Conservation (phyloP, 2,888 invertebrate species). For the Theretra japonica region DNA sequence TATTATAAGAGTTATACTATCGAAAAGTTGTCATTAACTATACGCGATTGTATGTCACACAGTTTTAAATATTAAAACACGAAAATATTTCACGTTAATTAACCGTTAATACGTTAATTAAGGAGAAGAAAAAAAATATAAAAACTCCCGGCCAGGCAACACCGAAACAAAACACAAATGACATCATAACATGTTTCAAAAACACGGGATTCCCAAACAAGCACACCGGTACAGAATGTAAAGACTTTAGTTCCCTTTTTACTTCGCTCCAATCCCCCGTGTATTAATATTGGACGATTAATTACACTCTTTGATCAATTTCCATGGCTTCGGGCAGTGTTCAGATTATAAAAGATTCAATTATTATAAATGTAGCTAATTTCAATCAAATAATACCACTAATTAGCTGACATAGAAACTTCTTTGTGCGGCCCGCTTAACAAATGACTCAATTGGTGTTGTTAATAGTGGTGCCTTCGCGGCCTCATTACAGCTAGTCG, state of each 20-base stretch:
- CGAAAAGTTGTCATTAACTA: too few species aligned
- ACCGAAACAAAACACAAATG: not conserved
- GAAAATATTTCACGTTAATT: too few species aligned
- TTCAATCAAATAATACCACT: slow-evolving; percentile 82
- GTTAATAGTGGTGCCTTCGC: slow-evolving; percentile 69
- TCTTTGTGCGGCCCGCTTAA: slow-evolving; percentile 77
- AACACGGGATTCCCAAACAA: not conserved
- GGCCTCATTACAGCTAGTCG: slow-evolving; percentile 60
- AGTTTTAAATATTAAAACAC: too few species aligned
- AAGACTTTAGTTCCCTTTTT: slow-evolving; percentile 45
- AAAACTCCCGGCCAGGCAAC: too few species aligned
- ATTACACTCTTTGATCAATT: slow-evolving; percentile 70
- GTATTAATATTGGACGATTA: slow-evolving; percentile 68
- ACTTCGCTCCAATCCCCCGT: slow-evolving; percentile 45
- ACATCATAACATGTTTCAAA: not conserved
- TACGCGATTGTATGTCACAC: too few species aligned
- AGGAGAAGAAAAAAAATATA: too few species aligned
- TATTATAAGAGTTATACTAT: too few species aligned
- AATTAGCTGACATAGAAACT: slow-evolving; percentile 77
- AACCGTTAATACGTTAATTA: too few species aligned
- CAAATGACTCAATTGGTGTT: slow-evolving; percentile 80
- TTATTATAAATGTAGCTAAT: slow-evolving; percentile 80
- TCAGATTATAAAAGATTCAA: slow-evolving; percentile 72
- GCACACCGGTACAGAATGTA: not conserved
- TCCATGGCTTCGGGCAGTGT: slow-evolving; percentile 63